Conservation (phyloP, 2,113 vertebrate genomes). For the Perccottus glenii region DNA sequence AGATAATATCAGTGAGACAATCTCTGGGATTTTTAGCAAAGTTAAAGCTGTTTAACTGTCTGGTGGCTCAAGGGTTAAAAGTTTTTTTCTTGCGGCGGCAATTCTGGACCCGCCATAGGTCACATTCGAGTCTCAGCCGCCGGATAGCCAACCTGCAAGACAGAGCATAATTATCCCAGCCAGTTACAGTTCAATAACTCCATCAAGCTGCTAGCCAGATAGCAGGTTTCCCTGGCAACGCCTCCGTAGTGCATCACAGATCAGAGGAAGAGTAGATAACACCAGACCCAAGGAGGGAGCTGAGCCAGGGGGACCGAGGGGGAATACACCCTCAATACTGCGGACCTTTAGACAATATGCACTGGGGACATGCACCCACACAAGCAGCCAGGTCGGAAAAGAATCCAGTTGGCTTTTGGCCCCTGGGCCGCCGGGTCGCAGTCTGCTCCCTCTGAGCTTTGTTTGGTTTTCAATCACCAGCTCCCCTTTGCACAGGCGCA, state of each 20-base stretch:
- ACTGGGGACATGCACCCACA: not conserved
- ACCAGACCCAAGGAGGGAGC: slow-evolving; percentile 31
- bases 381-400: slow-evolving; percentile 7
- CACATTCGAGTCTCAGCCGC: slow-evolving; percentile 88
- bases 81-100: slow-evolving; percentile 73
- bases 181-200: slow-evolving; percentile 99
- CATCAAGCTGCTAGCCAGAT: slow-evolving; percentile 94
- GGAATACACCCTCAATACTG: slow-evolving; percentile 23
- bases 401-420: slow-evolving; percentile 41
- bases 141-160: slow-evolving; percentile 93
- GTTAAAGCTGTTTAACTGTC: not conserved
- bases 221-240: slow-evolving; percentile 94
- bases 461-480: slow-evolving; percentile 60
- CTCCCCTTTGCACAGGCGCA: slow-evolving; percentile 24
- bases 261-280: slow-evolving; percentile 63
- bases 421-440: slow-evolving; percentile 33
- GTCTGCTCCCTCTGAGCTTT: slow-evolving; percentile 40
- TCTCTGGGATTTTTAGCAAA: slow-evolving; percentile 4
- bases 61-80: slow-evolving; percentile 59
- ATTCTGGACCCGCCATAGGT: slow-evolving; percentile 88
- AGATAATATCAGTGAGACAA: too few species aligned
- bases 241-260: slow-evolving; percentile 78
- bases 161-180: slow-evolving; percentile 97
- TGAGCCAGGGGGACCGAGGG: slow-evolving; percentile 10
- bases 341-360: slow-evolving; percentile 24